Evolutionary conservation across 2,113 vertebrate species (phyloP).

Genomic region (Artemisiospiza belli): DNA sequence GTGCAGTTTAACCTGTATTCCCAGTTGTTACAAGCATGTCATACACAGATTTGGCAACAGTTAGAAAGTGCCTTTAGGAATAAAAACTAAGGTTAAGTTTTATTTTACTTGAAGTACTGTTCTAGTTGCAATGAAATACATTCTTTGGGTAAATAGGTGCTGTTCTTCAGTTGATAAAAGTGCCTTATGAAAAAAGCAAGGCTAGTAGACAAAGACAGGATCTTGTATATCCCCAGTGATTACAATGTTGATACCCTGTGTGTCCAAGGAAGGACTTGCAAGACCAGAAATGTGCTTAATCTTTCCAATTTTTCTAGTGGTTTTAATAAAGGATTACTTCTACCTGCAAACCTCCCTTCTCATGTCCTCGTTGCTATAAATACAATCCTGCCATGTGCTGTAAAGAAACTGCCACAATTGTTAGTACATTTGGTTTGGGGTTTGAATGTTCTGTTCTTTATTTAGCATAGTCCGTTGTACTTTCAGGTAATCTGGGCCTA

Average conservation of each 20-base stretch:
- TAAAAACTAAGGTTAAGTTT: neutral
- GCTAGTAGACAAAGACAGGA: neutral
- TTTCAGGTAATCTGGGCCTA: neutral
- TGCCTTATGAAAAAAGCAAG: neutral
- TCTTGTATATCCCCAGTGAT: neutral
- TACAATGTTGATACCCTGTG: neutral
- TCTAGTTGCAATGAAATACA: neutral
- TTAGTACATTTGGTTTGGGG: neutral
- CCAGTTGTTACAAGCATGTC: neutral
- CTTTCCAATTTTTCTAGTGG: neutral
- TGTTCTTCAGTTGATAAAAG: neutral
- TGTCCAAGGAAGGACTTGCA: neutral
- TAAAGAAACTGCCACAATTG: neutral
- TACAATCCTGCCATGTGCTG: neutral
- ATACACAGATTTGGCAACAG: neutral
- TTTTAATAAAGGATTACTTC: neutral
- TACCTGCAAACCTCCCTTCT: neutral
- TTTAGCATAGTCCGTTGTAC: neutral
- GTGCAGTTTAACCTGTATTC: constrained; percentile 27
- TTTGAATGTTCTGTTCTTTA: neutral
- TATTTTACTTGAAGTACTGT: neutral
- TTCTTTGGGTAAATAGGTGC: neutral
- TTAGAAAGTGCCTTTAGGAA: neutral
- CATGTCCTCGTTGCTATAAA: neutral
- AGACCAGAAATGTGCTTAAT: neutral